phyloP scores from a whole-genome alignment of 2,113 vertebrate genomes.

The Dromiciops gliroides region DNA sequence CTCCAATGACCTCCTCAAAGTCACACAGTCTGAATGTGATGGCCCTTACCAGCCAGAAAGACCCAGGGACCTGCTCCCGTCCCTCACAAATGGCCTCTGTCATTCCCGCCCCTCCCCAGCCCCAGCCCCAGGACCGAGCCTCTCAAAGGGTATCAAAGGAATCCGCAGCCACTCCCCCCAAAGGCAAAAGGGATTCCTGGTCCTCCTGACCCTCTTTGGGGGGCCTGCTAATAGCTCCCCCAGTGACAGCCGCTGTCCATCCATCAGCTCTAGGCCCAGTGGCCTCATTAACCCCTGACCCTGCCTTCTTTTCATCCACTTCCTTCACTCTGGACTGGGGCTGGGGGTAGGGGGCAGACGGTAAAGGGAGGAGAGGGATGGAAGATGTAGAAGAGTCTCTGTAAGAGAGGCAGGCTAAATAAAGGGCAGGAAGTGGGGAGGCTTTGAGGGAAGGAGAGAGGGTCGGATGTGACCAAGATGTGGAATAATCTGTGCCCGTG shows the following conservation, averaged over 20 bases:
- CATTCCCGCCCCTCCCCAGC: neutral
- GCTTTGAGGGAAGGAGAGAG: neutral
- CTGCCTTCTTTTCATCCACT: constrained; percentile 77
- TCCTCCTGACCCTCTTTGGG: constrained; percentile 49
- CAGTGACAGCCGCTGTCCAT: constrained; percentile 78
- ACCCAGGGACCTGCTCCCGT: neutral
- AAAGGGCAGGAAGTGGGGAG: neutral
- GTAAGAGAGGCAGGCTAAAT: neutral
- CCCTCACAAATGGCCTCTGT: neutral
- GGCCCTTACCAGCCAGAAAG: neutral
- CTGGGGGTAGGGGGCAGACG: constrained; percentile 36
- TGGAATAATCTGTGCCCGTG: neutral
- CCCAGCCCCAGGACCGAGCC: neutral
- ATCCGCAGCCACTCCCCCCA: neutral
- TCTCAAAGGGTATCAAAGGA: neutral
- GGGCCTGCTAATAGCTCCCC: constrained; percentile 70
- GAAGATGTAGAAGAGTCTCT: neutral
- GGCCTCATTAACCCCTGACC: constrained; percentile 85
- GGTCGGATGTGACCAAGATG: neutral
- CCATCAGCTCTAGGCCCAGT: constrained; percentile 77
- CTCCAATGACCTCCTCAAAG: neutral
- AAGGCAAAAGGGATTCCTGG: constrained; percentile 36
- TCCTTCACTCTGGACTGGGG: constrained; percentile 74
- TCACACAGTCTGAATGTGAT: neutral
- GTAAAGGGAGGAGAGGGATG: neutral